Percentiles rank a stretch among this genome's conserved stretches.
Conservation (phyloP, 2,797 vertebrate species). For the Mormyrops boulengeri region DNA sequence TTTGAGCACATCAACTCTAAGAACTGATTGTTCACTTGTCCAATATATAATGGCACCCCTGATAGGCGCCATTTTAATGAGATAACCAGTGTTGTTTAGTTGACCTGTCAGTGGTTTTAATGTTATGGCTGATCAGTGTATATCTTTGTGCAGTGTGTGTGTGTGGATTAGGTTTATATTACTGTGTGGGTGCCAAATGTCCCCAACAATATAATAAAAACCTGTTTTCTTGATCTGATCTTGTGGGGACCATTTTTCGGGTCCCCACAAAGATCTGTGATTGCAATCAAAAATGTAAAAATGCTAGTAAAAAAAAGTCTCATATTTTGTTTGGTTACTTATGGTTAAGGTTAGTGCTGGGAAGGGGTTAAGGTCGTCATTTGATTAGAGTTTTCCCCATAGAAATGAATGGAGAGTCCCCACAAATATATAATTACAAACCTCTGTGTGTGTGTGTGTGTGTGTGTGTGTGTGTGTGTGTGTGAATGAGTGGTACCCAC, state of each 20-base stretch:
- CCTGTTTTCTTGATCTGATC: too few relatives aligned
- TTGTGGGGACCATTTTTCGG: not conserved
- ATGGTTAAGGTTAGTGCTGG: not conserved
- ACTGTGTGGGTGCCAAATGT: too few relatives aligned
- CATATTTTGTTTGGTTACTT: not conserved
- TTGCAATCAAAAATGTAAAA: not conserved
- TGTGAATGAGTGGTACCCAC: too few relatives aligned
- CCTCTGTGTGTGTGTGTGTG: too few relatives aligned
- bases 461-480: too few relatives aligned
- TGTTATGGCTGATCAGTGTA: not conserved
- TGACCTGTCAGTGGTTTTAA: not conserved
- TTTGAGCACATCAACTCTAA: not conserved
- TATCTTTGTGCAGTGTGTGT: too few relatives aligned
- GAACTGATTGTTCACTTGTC: not conserved
- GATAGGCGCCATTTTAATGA: not conserved
- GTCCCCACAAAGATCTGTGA: not conserved
- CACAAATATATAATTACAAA: too few relatives aligned
- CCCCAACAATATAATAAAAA: not conserved
- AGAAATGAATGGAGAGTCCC: too few relatives aligned
- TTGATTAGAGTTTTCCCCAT: too few relatives aligned
- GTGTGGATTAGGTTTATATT: not conserved
- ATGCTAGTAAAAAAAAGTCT: not conserved
- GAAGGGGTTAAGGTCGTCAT: not conserved
- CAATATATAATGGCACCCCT: not conserved
- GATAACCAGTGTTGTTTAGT: not conserved